A percentile compares a stretch with the other conserved stretches of the same genome.
These are phyloP conservation scores for Sycophaga agraensis DNA, from an alignment of 1,140 invertebrate genomes.

Conservation along the genomic window DNA sequence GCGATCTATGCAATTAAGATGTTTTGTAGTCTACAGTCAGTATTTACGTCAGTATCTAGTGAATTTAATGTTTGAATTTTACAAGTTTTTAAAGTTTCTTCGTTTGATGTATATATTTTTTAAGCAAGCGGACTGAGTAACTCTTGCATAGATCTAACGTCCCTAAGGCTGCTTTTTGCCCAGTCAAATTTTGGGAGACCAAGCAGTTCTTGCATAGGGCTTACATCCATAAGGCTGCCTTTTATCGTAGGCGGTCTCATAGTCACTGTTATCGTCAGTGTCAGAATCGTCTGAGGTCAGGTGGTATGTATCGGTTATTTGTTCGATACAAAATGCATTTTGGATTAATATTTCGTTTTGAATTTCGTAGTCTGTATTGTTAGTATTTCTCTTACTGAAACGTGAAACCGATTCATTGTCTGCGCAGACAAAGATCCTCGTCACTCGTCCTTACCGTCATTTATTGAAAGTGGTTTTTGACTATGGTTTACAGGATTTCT, in stretches of 20 bases:
- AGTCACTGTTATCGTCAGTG: too few species aligned
- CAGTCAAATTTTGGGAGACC: too few species aligned
- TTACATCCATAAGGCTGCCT: too few species aligned
- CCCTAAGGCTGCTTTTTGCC: too few species aligned
- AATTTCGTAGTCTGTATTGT: not conserved
- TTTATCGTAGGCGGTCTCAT: too few species aligned
- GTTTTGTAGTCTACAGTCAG: not conserved
- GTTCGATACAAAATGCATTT: not conserved
- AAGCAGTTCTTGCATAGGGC: not conserved
- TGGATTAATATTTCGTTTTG: not conserved
- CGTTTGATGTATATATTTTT: not conserved
- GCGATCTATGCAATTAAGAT: not conserved
- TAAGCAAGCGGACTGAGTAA: too few species aligned
- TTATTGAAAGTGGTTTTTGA: constrained; percentile 41
- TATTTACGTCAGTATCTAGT: not conserved
- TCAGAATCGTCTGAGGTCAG: too few species aligned
- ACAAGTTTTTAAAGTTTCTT: too few species aligned
- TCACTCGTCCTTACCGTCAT: not conserved
- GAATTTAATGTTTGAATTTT: too few species aligned
- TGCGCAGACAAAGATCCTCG: not conserved
- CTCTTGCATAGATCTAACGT: too few species aligned
- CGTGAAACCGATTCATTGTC: not conserved
- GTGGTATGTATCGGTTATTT: not conserved
- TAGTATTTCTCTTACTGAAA: not conserved
- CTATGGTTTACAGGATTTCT: too few species aligned